Base-by-base conservation (phyloP, 2,113 vertebrate genomes). In the Coreoperca whiteheadi region DNA sequence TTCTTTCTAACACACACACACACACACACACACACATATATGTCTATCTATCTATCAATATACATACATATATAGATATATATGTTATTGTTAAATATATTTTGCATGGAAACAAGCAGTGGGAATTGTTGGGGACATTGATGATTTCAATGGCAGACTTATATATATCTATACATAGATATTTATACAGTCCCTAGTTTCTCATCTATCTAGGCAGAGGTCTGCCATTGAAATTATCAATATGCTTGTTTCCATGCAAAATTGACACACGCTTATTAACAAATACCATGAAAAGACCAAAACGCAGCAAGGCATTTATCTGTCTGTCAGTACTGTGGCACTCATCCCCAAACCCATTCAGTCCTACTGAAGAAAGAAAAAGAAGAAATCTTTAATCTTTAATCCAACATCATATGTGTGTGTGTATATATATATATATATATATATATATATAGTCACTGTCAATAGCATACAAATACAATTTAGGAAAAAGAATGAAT, bases 221-320 rank as follows among this genome's bases (percentile, higher is more conserved):
- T 53, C 41, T 63, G 56, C 54, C 34, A 48, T 68, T 73, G 16
- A 60, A 70, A 56, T 74, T n/a, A 74, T 70, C 37, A 77, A 2
- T 68, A 53, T 61, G 34, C 43, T 81, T 73, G 60, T 65, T 56
- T 65, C 69, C 15, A 37, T 28, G 53, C 39, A 59, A 68, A 34
- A 39, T 66, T 48, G 25, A 57, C 15, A 53, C 57, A 46, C 32
- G 28, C 30, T 16, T 18, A 64, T 9, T 77, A 71, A 48, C 50
- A 59, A 39, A 39, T 39, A 3, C 37, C 7, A 8, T n/a, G 28
- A 7, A 28, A 25, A 30, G 16, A 46, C 6, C 30, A 1, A 6
- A 34, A 43, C 43, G 32, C 28, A 83, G 7, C 43, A 67, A 25
- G 11, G 3, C 53, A 25, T 34, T 51, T 39, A 41, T 70, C 32